These are phyloP conservation scores for Hylaea fasciaria DNA, from an alignment of 2,888 invertebrate genomes.

Conservation along the genomic window DNA sequence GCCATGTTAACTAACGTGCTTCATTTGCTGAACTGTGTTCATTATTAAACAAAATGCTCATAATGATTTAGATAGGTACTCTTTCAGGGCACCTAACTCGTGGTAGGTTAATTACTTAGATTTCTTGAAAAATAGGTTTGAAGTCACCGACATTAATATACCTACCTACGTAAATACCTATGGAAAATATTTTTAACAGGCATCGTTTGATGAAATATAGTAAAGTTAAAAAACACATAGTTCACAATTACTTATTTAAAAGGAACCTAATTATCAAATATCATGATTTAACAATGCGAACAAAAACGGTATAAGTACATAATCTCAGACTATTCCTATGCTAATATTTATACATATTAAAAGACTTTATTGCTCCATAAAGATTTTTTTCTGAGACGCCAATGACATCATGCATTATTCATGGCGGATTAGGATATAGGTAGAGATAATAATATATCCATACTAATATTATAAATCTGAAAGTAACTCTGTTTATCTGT, in stretches of 20 bases:
- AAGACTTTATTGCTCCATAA: constrained; percentile 26
- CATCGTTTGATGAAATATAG: no score
- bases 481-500: no score
- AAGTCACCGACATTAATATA: background rate
- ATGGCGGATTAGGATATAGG: constrained; percentile 39
- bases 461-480: no score
- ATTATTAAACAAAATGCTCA: constrained; percentile 6
- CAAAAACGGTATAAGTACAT: constrained; percentile 28
- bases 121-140: background rate
- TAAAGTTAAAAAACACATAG: no score
- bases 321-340: constrained; percentile 32
- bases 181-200: no score
- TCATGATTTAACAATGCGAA: constrained; percentile 27
- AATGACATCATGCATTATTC: constrained; percentile 49
- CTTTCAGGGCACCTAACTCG: no score
- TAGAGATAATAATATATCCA: constrained; percentile 35
- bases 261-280: constrained; percentile 13
- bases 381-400: constrained; percentile 40
- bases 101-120: background rate
- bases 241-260: no score
- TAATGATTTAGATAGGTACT: constrained; percentile 3
- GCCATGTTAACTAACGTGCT: constrained; percentile 34
- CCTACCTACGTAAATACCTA: no score
- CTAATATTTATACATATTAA: constrained; percentile 31
- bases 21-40: constrained; percentile 28